These are phyloP conservation scores for Hirudo medicinalis DNA, from an alignment of 1,140 invertebrate genomes.

Conservation along the genomic window DNA sequence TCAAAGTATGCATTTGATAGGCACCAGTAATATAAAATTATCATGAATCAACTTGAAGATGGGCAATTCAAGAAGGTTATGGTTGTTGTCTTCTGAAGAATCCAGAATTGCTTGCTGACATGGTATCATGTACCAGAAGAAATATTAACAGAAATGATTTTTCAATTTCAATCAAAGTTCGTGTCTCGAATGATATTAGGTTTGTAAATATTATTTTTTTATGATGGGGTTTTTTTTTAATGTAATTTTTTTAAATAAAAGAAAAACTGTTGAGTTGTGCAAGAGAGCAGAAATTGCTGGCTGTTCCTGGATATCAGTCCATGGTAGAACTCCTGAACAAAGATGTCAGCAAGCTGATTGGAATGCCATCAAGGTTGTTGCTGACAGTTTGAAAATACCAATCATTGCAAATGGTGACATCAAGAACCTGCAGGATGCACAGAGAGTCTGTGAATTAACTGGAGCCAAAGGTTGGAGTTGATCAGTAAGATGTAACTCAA, in stretches of 20 bases:
- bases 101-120: constrained; percentile 66
- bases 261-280: constrained; percentile 58
- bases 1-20: neutral
- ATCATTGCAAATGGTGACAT: constrained; percentile 83
- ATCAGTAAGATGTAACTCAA: neutral
- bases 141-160: constrained; percentile 56
- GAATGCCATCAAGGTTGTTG: constrained; percentile 58
- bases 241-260: constrained; percentile 21
- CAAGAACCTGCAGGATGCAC: constrained; percentile 56
- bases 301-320: constrained; percentile 72
- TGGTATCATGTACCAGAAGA: constrained; percentile 61
- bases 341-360: constrained; percentile 63
- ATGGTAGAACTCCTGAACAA: constrained; percentile 71
- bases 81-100: constrained; percentile 69
- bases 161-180: constrained; percentile 80
- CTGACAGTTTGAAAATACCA: constrained; percentile 58
- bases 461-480: constrained; percentile 54
- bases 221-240: neutral
- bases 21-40: neutral
- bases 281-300: constrained; percentile 67
- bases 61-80: constrained; percentile 80
- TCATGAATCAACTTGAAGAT: constrained; percentile 42
- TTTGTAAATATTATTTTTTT: constrained; percentile 26
- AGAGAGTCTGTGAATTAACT: constrained; percentile 51
- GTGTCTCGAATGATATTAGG: constrained; percentile 51